phyloP scores from a whole-genome alignment of 1,140 invertebrate species.

The Sipha flava region DNA sequence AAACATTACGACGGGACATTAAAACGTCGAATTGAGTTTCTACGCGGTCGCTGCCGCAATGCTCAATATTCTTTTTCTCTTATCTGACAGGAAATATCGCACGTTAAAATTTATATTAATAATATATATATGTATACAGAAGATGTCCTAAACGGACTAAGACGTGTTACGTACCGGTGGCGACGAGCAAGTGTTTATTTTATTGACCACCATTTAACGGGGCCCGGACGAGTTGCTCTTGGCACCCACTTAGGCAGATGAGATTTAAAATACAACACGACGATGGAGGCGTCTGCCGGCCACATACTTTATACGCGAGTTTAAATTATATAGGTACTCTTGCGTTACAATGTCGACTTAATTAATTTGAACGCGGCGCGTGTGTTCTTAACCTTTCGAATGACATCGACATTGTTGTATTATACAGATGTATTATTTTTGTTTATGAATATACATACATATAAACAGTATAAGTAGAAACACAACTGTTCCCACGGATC shows the following conservation, averaged over 20 bases:
- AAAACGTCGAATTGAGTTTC: slow-evolving; percentile 13
- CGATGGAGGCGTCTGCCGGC: neutral
- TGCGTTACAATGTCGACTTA: neutral
- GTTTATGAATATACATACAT: too few species aligned
- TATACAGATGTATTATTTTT: too few species aligned
- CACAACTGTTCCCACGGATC: too few species aligned
- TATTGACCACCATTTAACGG: slow-evolving; percentile 6
- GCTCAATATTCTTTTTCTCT: neutral
- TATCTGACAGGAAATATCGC: neutral
- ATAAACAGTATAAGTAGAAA: too few species aligned
- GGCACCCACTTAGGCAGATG: neutral
- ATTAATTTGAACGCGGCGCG: neutral
- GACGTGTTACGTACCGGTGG: neutral
- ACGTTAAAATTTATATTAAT: neutral
- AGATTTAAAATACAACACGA: neutral
- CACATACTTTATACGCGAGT: neutral
- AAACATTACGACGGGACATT: slow-evolving; percentile 2
- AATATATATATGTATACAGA: too few species aligned
- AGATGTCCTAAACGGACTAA: neutral
- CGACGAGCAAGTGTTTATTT: neutral
- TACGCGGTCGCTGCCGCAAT: neutral
- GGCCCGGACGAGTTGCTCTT: neutral
- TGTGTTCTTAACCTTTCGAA: neutral
- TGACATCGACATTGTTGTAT: neutral
- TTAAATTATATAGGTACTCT: neutral